A percentile compares a stretch with the other conserved stretches of the same genome.
Evolutionary conservation across 2,888 invertebrate genomes (phyloP).

Genomic region (Drosophila ezoana): DNA sequence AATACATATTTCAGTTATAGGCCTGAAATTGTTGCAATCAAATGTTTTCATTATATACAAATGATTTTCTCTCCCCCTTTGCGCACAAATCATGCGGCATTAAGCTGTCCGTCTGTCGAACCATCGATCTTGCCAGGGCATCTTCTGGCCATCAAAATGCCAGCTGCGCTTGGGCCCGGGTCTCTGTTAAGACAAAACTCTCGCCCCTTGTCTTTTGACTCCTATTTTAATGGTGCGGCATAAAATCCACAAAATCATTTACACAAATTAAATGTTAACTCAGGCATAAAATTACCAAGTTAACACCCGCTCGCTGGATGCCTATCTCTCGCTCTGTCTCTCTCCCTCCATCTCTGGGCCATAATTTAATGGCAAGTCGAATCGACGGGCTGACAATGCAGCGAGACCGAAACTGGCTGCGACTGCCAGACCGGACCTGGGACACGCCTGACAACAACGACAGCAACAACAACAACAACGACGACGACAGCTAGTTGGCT

Average conservation of each 20-base stretch:
- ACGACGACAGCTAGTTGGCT: conserved; percentile 33
- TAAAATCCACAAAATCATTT: conserved; percentile 80
- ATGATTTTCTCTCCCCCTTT: neutral
- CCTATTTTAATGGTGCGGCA: conserved; percentile 68
- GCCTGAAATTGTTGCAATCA: too few relatives aligned
- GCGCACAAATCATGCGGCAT: conserved; percentile 70
- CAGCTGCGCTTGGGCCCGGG: conserved; percentile 4
- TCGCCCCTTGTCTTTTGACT: conserved; percentile 2
- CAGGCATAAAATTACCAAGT: conserved; percentile 83
- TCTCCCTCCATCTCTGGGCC: conserved; percentile 2
- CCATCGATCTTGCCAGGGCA: conserved; percentile 8
- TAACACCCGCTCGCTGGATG: conserved; percentile 73
- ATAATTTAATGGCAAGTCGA: conserved; percentile 57
- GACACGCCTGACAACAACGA: conserved; percentile 27
- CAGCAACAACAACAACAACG: conserved; percentile 6
- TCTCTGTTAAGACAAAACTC: conserved; percentile 2
- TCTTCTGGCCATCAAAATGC: conserved; percentile 12
- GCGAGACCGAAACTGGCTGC: conserved; percentile 22
- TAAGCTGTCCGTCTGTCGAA: conserved; percentile 52
- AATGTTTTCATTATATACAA: too few relatives aligned
- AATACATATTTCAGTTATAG: too few relatives aligned
- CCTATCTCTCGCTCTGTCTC: neutral
- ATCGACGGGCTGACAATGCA: conserved; percentile 44
- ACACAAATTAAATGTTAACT: conserved; percentile 79
- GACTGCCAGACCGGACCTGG: conserved; percentile 16